Base-by-base conservation (phyloP, 1,140 invertebrate species). In the Drosophila bocki region DNA sequence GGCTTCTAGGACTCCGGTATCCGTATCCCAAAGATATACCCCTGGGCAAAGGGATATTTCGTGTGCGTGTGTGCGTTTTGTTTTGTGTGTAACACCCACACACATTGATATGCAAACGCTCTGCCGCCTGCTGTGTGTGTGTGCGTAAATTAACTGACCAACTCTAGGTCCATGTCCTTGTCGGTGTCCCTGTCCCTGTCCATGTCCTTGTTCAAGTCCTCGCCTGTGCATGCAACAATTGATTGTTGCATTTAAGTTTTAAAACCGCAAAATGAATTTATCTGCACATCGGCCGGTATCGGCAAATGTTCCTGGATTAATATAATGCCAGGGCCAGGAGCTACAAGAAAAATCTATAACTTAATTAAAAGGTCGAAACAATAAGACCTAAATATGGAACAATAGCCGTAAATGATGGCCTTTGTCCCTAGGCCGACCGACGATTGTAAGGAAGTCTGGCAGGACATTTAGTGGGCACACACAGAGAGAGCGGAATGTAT, bases 141-240 rank as follows among this genome's bases (percentile, higher is more conserved):
- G 80, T 65, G 68, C 72, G 80, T 65, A 88, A 84, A 90, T 90
- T 88, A 85, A 90, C 82, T 78, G 63, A 80, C 74, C 71, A 35
- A 58, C 35, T 50, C 50, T 50, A 57, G 63, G 67, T 54, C 39
- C 59, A 50, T 60, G 75, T 78, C 41, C 65, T 41, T 64, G 68
- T 80, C 62, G 37, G 48, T 53, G 51, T 78, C 26, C 51, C 7
- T 69, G 33, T 39, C 33, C 41, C 53, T 70, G 50, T 53, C 29
- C 48, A 29, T 50, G 48, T n/a, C 26, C 48, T 11, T 50, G 26
- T 48, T 8, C 47, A 26, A 26, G 50, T 42, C 41, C 59, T 44
- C 50, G 45, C 53, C 53, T 56, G 53, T 26, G 53, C 32, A 72
- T 75, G 78, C 84, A 90, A 81, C 78, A 84, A 88, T 84, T 88